Evolutionary conservation across 2,888 invertebrate genomes (phyloP).

Genomic region (Oscheius sp.): DNA sequence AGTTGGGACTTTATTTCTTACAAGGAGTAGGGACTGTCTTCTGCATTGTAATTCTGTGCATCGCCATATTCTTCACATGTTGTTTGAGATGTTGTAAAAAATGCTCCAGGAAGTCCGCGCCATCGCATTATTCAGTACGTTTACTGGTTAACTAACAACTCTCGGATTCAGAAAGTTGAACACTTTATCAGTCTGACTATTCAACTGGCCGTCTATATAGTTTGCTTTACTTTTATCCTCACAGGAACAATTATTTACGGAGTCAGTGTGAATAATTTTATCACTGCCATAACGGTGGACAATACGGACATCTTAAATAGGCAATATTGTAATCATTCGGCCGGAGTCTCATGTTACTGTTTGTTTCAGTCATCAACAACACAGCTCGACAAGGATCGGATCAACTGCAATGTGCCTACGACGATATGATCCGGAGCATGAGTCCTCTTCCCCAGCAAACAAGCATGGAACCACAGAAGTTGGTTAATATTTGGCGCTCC

Average conservation of each 20-base stretch:
- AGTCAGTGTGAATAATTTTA: conserved; percentile 5
- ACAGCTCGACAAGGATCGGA: background rate
- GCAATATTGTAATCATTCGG: no score
- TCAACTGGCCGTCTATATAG: background rate
- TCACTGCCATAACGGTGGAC: background rate
- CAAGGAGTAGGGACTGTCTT: conserved; percentile 1
- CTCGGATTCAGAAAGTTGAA: background rate
- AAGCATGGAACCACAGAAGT: background rate
- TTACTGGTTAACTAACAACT: background rate
- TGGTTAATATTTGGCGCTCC: background rate
- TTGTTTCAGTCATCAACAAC: no score
- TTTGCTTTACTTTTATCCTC: conserved; percentile 11
- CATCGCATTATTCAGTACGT: background rate
- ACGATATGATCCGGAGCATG: no score
- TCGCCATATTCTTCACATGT: conserved; percentile 20
- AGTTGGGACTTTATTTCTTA: conserved; percentile 15
- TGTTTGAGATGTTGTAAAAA: conserved; percentile 7
- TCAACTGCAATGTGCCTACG: background rate
- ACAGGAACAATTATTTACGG: conserved; percentile 16
- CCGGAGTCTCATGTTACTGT: no score
- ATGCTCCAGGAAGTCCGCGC: background rate
- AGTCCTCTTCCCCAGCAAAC: background rate
- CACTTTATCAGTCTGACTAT: background rate
- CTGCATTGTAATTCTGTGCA: background rate
- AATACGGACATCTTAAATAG: background rate